phyloP scores from a whole-genome alignment of 2,113 vertebrate genomes.

The Pardalotus punctatus region DNA sequence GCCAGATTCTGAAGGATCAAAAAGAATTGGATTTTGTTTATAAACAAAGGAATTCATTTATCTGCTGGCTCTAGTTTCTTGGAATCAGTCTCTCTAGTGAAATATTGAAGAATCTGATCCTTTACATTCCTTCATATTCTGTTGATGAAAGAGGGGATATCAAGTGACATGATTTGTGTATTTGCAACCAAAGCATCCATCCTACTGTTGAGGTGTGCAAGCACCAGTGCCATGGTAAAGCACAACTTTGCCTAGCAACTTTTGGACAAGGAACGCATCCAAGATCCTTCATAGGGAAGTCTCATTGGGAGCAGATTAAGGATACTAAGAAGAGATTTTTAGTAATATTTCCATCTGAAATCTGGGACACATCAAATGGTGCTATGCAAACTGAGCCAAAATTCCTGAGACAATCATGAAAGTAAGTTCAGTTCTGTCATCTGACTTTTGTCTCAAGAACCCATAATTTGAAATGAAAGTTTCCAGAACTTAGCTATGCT shows the following conservation, averaged over 20 bases:
- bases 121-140: not conserved
- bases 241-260: not conserved
- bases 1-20: not conserved
- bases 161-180: not conserved
- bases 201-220: not conserved
- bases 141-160: not conserved
- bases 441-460: not conserved
- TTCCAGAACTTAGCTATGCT: not conserved
- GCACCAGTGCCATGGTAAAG: not conserved
- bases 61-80: not conserved
- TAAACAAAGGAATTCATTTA: not conserved
- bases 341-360: not conserved
- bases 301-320: not conserved
- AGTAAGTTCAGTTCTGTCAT: not conserved
- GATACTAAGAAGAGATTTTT: not conserved
- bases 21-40: not conserved
- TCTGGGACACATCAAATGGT: not conserved
- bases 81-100: not conserved
- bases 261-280: not conserved
- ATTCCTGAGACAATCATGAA: not conserved
- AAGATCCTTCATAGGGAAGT: not conserved
- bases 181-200: not conserved
- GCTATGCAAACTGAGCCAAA: not conserved
- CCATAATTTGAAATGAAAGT: not conserved
- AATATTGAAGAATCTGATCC: not conserved